These are phyloP conservation scores for Camelus bactrianus DNA, from an alignment of 2,113 vertebrate species.

Conservation along the genomic window DNA sequence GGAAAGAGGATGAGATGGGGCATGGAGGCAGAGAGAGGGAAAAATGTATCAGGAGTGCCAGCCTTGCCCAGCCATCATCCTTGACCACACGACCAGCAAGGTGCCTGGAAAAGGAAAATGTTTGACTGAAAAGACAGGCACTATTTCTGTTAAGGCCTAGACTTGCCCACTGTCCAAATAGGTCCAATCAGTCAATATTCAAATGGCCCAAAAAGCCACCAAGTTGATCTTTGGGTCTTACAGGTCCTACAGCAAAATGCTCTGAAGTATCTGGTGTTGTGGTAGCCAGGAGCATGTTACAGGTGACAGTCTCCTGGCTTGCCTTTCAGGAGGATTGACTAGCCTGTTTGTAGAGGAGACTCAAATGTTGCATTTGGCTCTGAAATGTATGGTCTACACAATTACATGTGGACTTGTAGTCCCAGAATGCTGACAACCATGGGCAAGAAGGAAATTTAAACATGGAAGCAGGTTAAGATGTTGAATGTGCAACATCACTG, in stretches of 20 bases:
- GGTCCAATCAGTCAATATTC: background rate
- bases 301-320: background rate
- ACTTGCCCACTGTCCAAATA: background rate
- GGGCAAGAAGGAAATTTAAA: constrained; percentile 92
- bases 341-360: constrained; percentile 93
- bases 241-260: background rate
- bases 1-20: background rate
- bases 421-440: constrained; percentile 91
- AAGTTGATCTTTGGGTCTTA: background rate
- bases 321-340: constrained; percentile 90
- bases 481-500: constrained; percentile 90
- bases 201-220: background rate
- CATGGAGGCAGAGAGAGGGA: background rate
- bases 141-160: background rate
- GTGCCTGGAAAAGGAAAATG: background rate
- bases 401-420: constrained; percentile 96
- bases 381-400: constrained; percentile 88
- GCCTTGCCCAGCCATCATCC: background rate
- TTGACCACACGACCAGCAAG: background rate
- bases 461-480: constrained; percentile 91
- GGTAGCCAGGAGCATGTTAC: background rate
- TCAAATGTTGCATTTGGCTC: constrained; percentile 90
- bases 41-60: background rate
- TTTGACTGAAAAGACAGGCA: background rate
- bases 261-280: background rate